Base-by-base conservation (phyloP, 2,113 vertebrate genomes). In the Passer montanus region DNA sequence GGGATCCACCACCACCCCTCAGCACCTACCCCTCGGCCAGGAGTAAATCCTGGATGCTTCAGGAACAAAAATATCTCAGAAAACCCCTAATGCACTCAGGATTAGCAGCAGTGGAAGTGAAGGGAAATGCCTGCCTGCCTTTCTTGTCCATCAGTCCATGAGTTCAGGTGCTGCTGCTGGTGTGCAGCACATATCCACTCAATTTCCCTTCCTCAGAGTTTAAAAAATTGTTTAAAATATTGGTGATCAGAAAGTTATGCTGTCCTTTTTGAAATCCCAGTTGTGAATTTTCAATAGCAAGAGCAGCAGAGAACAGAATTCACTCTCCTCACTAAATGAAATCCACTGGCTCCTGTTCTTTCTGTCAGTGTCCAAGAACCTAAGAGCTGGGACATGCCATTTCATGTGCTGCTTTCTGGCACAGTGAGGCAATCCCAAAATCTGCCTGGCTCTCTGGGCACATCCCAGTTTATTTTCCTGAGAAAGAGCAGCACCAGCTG, bases 321-420 rank as follows among this genome's bases (percentile, higher is more conserved):
- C 35, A 27, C 5, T 18, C 20, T 53, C 15, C 13, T 41, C 1
- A 2, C 11, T 58, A 37, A 23, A 30, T 2, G 33, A 53, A 52
- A n/a, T 11, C 68, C 49, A 11, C 17, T 11, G 13, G 7, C 50
- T 37, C 19, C 44, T 1, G 1, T 21, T 67, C 11, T 6, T 28
- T 41, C 53, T 10, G 10, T 44, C 43, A 18, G 0, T 27, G 26
- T 13, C n/a, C 35, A 56, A 55, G 7, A 44, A 19, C 18, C 2
- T 4, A 7, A 70, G 30, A 75, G 37, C 46, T 0, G 0, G 59
- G 11, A 37, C 4, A 10, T 0, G 2, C 4, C 37, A 64, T 37
- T 19, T 52, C 47, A 39, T 6, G 13, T 22, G 21, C 41, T 85
- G 37, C 49, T 78, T 70, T 73, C 49, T 9, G 22, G 30, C 17